phyloP scores from a whole-genome alignment of 64 coral and sea anemone species.

The Montipora foliosa region DNA sequence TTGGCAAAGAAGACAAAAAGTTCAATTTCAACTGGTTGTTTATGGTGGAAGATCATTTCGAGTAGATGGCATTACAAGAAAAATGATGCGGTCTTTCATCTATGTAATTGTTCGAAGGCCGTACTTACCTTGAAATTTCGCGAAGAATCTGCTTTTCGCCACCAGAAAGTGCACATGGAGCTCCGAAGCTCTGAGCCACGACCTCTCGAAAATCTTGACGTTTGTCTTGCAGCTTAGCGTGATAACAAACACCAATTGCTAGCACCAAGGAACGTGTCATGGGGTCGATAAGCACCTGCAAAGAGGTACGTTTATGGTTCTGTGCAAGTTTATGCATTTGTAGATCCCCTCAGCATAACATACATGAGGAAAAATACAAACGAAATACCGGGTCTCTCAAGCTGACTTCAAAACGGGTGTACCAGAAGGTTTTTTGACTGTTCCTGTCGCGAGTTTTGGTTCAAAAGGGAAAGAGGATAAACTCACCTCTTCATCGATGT shows the following conservation, averaged over 20 bases:
- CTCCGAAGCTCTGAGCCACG: conserved; percentile 44
- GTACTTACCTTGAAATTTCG: conserved; percentile 75
- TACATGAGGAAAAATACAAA: neutral
- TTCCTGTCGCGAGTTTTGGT: neutral
- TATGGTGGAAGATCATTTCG: neutral
- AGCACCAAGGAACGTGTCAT: conserved; percentile 52
- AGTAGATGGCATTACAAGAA: neutral
- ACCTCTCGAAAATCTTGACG: conserved; percentile 19
- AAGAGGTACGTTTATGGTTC: neutral
- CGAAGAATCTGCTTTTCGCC: conserved; percentile 50
- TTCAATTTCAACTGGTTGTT: neutral
- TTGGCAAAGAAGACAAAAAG: no score
- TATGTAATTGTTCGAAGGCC: neutral
- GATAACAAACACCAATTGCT: conserved; percentile 63
- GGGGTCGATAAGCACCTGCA: neutral
- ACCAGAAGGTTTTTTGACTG: neutral
- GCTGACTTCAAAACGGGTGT: no score
- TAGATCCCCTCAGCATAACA: neutral
- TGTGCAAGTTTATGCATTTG: neutral
- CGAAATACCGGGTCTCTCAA: no score
- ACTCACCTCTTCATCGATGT: conserved; percentile 16
- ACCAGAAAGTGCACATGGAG: conserved; percentile 53
- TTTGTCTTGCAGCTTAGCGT: conserved; percentile 46
- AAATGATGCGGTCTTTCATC: neutral
- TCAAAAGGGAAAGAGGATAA: no score